Conservation (phyloP, 2,888 invertebrate species). For the Drosophila pegasa region DNA sequence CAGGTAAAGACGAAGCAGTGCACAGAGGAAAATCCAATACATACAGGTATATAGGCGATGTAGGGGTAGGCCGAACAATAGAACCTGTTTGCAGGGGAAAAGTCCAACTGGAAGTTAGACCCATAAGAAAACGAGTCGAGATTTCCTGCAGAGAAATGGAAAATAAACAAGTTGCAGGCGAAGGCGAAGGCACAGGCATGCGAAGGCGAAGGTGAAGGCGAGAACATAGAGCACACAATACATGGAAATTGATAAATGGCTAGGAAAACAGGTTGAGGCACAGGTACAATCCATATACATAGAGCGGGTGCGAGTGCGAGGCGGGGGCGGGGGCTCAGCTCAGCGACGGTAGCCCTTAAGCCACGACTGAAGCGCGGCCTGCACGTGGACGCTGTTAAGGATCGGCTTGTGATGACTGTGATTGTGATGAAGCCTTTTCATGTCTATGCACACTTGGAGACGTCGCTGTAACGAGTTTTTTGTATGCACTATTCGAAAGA, state of each 20-base stretch:
- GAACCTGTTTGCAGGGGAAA: conserved; percentile 77
- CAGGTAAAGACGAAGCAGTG: conserved; percentile 58
- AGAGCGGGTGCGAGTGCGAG: conserved; percentile 19
- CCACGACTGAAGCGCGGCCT: conserved; percentile 64
- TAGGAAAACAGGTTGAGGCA: conserved; percentile 71
- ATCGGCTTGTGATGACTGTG: conserved; percentile 33
- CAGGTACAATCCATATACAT: conserved; percentile 57
- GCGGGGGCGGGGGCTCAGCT: conserved; percentile 17
- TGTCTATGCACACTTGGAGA: conserved; percentile 63
- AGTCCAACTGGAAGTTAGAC: conserved; percentile 70
- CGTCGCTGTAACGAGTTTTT: conserved; percentile 72
- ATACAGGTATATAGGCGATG: conserved; percentile 54
- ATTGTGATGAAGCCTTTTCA: conserved; percentile 69
- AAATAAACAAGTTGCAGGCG: conserved; percentile 55
- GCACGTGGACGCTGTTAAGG: conserved; percentile 67
- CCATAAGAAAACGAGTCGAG: conserved; percentile 64
- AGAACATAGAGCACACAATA: conserved; percentile 33
- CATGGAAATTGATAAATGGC: conserved; percentile 71
- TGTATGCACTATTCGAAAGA: conserved; percentile 42
- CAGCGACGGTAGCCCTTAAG: conserved; percentile 56
- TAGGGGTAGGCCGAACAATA: conserved; percentile 50
- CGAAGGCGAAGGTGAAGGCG: conserved; percentile 17
- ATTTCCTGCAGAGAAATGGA: conserved; percentile 75
- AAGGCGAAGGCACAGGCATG: conserved; percentile 4
- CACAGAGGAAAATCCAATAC: conserved; percentile 69